A percentile compares a stretch with the other conserved stretches of the same genome.
Conservation (phyloP, 2,888 invertebrate species). For the Onchidella celtica region DNA sequence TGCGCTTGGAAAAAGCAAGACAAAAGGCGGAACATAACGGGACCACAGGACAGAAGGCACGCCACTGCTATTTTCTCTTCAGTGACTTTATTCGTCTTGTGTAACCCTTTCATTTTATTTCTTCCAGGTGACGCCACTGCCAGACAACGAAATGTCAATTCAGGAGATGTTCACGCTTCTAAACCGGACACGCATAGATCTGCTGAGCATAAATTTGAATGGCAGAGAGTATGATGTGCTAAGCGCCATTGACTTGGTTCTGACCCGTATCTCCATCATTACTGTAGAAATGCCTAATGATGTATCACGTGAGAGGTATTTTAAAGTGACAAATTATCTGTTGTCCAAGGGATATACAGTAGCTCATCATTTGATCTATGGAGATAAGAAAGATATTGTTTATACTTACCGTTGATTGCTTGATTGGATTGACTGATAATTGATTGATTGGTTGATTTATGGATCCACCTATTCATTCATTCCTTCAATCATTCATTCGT, state of each 20-base stretch:
- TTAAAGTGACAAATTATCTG: neutral
- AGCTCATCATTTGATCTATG: neutral
- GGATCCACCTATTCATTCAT: no score
- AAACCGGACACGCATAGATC: neutral
- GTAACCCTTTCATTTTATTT: neutral
- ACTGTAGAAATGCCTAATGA: neutral
- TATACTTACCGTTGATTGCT: neutral
- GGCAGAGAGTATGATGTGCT: slow-evolving; percentile 2
- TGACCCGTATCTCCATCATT: slow-evolving; percentile 1
- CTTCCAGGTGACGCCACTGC: neutral
- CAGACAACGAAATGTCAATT: neutral
- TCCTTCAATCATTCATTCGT: no score
- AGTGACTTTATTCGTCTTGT: no score
- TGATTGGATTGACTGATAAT: no score
- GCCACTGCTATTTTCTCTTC: no score
- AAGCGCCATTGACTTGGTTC: neutral
- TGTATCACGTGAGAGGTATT: neutral
- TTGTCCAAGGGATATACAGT: neutral
- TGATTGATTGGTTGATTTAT: no score
- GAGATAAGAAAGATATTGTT: slow-evolving; percentile 15
- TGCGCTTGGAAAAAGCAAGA: no score
- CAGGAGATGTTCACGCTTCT: slow-evolving; percentile 8
- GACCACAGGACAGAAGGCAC: no score
- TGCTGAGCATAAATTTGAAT: slow-evolving; percentile 14
- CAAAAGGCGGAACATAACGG: no score